Evolutionary conservation across 2,888 invertebrate species (phyloP).

Genomic region (Adelognathus sp.): DNA sequence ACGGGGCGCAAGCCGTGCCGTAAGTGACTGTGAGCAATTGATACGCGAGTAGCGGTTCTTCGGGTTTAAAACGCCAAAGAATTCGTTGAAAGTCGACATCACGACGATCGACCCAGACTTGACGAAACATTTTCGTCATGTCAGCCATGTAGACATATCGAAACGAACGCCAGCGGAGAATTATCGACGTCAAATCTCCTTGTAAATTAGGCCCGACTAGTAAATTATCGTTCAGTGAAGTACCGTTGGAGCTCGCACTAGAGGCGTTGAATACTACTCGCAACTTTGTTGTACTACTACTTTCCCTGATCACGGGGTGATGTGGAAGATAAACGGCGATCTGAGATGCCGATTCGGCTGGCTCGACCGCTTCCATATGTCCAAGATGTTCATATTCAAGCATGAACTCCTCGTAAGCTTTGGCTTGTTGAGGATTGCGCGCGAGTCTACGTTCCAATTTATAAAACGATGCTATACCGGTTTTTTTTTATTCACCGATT

Average conservation of each 20-base stretch:
- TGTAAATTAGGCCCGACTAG: slow-evolving; percentile 16
- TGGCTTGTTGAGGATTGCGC: background rate
- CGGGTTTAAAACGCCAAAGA: too few relatives aligned
- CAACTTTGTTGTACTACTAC: slow-evolving; percentile 31
- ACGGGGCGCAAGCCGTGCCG: slow-evolving; percentile 62
- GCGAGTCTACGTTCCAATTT: background rate
- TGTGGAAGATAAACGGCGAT: background rate
- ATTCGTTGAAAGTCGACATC: slow-evolving; percentile 34
- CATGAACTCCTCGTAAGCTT: slow-evolving; percentile 3
- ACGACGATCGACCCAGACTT: slow-evolving; percentile 42
- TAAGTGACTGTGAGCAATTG: slow-evolving; percentile 62
- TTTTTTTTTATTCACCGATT: background rate
- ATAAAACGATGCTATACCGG: background rate
- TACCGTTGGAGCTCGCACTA: slow-evolving; percentile 21
- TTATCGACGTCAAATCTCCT: background rate
- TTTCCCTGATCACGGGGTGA: background rate
- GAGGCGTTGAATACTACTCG: slow-evolving; percentile 51
- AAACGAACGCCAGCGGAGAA: background rate
- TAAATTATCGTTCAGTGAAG: slow-evolving; percentile 43
- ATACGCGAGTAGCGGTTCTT: too few relatives aligned
- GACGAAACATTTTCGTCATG: slow-evolving; percentile 24
- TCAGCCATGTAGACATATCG: slow-evolving; percentile 25
- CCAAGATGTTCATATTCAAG: background rate
- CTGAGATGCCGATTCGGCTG: background rate
- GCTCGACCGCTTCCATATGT: background rate